These are phyloP conservation scores for Anoplius nigerrimus DNA, from an alignment of 2,888 invertebrate species.

Conservation along the genomic window DNA sequence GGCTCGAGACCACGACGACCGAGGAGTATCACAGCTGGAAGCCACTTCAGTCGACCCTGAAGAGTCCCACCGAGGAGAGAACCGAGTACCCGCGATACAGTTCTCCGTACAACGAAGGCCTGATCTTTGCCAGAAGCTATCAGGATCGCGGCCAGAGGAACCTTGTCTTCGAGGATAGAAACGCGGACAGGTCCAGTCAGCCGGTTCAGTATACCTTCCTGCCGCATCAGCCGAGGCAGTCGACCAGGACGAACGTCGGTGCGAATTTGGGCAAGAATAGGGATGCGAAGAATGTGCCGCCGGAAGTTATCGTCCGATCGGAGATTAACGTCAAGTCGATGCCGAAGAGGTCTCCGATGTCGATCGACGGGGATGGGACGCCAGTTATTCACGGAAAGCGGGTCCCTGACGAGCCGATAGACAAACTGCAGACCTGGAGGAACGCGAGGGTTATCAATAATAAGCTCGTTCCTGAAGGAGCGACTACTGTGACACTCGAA, in stretches of 20 bases:
- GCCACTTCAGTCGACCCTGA: constrained; percentile 77
- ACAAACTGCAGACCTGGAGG: constrained; percentile 87
- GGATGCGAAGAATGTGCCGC: constrained; percentile 78
- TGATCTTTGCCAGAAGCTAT: constrained; percentile 49
- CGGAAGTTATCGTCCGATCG: constrained; percentile 83
- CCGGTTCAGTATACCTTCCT: constrained; percentile 51
- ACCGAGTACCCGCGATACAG: constrained; percentile 45
- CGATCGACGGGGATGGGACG: constrained; percentile 83
- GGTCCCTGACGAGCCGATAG: constrained; percentile 89
- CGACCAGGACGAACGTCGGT: constrained; percentile 67
- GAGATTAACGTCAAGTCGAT: constrained; percentile 78
- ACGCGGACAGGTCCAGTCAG: constrained; percentile 13
- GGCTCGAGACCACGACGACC: constrained; percentile 37
- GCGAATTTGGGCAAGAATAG: constrained; percentile 72
- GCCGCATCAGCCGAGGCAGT: constrained; percentile 58
- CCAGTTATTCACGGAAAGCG: constrained; percentile 89
- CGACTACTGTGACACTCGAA: constrained; percentile 80
- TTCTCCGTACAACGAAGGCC: constrained; percentile 17
- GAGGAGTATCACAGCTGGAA: constrained; percentile 72
- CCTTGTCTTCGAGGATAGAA: constrained; percentile 30
- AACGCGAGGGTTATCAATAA: constrained; percentile 93
- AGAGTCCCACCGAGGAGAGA: constrained; percentile 71
- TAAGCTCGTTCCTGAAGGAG: constrained; percentile 84
- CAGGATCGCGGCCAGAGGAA: constrained; percentile 51
- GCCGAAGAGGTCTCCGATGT: constrained; percentile 79